These are phyloP conservation scores for Trissoscelio sp. DNA, from an alignment of 2,888 invertebrate genomes.

Conservation along the genomic window DNA sequence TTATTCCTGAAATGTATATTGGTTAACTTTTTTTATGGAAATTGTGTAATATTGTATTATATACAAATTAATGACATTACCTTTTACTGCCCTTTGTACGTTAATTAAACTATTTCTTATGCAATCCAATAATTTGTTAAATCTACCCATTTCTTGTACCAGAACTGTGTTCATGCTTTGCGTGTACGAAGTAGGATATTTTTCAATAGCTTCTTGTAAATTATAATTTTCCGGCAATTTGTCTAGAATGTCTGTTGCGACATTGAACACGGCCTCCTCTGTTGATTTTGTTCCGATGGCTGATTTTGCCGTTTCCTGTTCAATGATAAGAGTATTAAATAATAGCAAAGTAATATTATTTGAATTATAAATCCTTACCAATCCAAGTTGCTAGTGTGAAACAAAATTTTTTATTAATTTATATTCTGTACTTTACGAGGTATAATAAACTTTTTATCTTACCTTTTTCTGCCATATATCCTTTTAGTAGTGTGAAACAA, in stretches of 20 bases:
- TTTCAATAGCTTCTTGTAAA: slow-evolving; percentile 87
- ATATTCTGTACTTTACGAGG: too few relatives aligned
- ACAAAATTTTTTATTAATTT: slow-evolving; percentile 22
- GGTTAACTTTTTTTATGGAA: too few relatives aligned
- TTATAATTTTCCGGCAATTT: slow-evolving; percentile 90
- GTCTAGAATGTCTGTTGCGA: slow-evolving; percentile 90
- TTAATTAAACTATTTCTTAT: slow-evolving; percentile 90
- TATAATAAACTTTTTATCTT: slow-evolving; percentile 38
- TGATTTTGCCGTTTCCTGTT: slow-evolving; percentile 87
- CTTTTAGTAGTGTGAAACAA: slow-evolving; percentile 66
- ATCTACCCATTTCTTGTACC: slow-evolving; percentile 93
- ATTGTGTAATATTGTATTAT: too few relatives aligned
- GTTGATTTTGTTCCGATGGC: slow-evolving; percentile 88
- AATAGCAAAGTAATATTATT: not conserved
- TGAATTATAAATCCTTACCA: slow-evolving; percentile 48
- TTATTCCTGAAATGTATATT: slow-evolving; percentile 88
- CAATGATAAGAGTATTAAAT: slow-evolving; percentile 13
- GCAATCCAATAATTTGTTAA: slow-evolving; percentile 89
- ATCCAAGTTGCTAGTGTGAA: slow-evolving; percentile 62
- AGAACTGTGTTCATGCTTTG: slow-evolving; percentile 98
- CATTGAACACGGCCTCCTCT: slow-evolving; percentile 91
- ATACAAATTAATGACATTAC: slow-evolving; percentile 84
- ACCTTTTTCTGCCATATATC: slow-evolving; percentile 76
- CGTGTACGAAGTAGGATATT: slow-evolving; percentile 90
- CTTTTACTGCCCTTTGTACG: slow-evolving; percentile 94